phyloP scores from a whole-genome alignment of 2,888 invertebrate genomes.

The Lepidonotus clava region DNA sequence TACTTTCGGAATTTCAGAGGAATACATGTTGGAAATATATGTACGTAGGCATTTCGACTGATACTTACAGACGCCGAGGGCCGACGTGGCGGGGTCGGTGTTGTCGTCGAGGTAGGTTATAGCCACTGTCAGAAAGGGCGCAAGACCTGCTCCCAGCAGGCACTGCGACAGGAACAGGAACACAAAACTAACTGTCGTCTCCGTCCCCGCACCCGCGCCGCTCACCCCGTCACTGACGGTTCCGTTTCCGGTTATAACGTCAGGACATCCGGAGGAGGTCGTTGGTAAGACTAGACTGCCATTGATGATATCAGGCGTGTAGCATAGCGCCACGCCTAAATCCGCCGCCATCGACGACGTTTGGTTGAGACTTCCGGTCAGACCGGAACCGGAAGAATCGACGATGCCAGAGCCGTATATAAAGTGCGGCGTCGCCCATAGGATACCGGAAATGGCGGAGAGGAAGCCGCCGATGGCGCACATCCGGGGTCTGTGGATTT shows the following conservation, averaged over 20 bases:
- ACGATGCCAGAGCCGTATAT: conserved; percentile 52
- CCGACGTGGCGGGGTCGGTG: conserved; percentile 52
- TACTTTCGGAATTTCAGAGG: too few species aligned
- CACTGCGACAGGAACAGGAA: conserved; percentile 57
- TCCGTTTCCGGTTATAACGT: not conserved
- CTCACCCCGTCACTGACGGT: not conserved
- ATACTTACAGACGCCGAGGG: conserved; percentile 55
- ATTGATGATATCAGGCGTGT: not conserved
- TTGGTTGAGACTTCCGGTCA: not conserved
- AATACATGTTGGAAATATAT: too few species aligned
- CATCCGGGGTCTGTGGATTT: conserved; percentile 46
- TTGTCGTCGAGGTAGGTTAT: conserved; percentile 58
- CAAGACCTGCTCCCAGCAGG: conserved; percentile 53
- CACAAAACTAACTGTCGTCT: conserved; percentile 33
- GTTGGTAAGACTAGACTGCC: not conserved
- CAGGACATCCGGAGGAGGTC: not conserved
- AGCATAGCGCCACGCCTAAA: not conserved
- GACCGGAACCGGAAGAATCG: not conserved
- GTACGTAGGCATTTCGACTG: too few species aligned
- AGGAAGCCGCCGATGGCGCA: conserved; percentile 52
- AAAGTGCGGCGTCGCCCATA: conserved; percentile 54
- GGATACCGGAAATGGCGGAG: conserved; percentile 2
- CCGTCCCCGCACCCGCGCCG: conserved; percentile 1
- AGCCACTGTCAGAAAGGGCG: conserved; percentile 56
- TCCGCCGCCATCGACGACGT: not conserved